Evolutionary conservation across 2,797 vertebrate genomes (phyloP), one percentile per base, ranked within the genome.

Genomic region (Thunnus albacares): DNA sequence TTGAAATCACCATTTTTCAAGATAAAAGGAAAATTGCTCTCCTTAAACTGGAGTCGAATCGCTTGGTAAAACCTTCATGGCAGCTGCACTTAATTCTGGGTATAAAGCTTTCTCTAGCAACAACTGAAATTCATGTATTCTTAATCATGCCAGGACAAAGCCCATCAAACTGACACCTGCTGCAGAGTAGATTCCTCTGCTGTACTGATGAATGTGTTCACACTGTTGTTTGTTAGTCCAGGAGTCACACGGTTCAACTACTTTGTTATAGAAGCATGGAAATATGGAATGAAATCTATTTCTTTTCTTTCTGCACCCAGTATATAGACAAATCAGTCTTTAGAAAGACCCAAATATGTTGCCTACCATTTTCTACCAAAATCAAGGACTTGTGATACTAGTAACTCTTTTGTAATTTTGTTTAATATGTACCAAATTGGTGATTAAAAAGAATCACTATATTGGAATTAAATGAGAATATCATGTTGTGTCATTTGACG

Each of bases 21-120:
- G 67, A 76, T 81, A 82, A 89, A 90, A 87, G 62, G 71, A 62
- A 87, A 86, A 90, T 89, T 86, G 80, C 65, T 83, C 55, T 87
- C 52, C 76, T 59, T 86, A 58, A 87, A 61, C 53, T 75, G 22
- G 67, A 87, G 65, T 88, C 65, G 80, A 64, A 86, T 80, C 79
- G 62, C 58, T 80, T 60, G 61, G 71, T 83, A 75, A 81, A 76
- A 70, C 55, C 41, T 82, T 68, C 26, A 43, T 68, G 62, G 71
- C 52, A 71, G 62, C 49, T 71, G 77, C 83, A 77, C 64, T 85
- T 81, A 69, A 82, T 67, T 84, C 58, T 47, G 38, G 45, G 22
- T 74, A 45, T 75, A 45, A 66, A 77, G 57, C 35, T 70, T 82
- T 65, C 8, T 60, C 28, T 4, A 20, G 58, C 38, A 76, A 62